These are phyloP conservation scores for Blastomussa wellsi DNA, from an alignment of 92 coral and sea anemone genomes.

Conservation along the genomic window DNA sequence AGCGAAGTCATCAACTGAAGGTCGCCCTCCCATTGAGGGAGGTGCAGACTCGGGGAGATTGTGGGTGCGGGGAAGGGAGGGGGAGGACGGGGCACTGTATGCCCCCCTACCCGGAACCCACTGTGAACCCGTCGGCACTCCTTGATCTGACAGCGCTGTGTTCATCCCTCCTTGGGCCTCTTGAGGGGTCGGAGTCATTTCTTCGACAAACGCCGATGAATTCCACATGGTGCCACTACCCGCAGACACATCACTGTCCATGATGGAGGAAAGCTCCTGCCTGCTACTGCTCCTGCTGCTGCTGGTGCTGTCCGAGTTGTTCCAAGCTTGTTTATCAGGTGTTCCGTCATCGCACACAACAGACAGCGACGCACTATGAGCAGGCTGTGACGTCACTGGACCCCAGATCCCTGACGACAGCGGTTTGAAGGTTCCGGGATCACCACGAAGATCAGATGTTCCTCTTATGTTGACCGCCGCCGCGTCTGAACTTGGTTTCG, in stretches of 20 bases:
- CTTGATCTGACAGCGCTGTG: constrained; percentile 80
- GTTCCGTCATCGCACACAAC: constrained; percentile 86
- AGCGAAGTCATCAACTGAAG: constrained; percentile 91
- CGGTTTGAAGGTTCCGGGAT: constrained; percentile 73
- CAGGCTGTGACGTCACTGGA: constrained; percentile 65
- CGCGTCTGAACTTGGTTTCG: constrained; percentile 48
- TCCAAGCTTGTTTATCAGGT: constrained; percentile 91
- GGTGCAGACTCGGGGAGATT: constrained; percentile 76
- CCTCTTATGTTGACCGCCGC: constrained; percentile 36
- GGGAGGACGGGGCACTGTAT: constrained; percentile 97
- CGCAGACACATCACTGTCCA: constrained; percentile 81
- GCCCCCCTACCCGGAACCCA: constrained; percentile 94
- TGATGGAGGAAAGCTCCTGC: constrained; percentile 90
- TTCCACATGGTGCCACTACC: constrained; percentile 69
- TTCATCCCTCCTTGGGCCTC: constrained; percentile 53
- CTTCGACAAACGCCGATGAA: constrained; percentile 81
- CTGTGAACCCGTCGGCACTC: constrained; percentile 58
- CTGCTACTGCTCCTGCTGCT: constrained; percentile 96
- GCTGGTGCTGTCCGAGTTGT: constrained; percentile 97
- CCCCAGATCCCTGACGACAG: constrained; percentile 93
- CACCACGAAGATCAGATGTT: constrained; percentile 58
- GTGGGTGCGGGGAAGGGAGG: constrained; percentile 90
- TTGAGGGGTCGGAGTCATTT: constrained; percentile 89
- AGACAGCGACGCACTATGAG: constrained; percentile 57
- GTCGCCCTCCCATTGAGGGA: constrained; percentile 71